phyloP scores from a whole-genome alignment of 2,113 vertebrate genomes.

The Lepisosteus osseus region DNA sequence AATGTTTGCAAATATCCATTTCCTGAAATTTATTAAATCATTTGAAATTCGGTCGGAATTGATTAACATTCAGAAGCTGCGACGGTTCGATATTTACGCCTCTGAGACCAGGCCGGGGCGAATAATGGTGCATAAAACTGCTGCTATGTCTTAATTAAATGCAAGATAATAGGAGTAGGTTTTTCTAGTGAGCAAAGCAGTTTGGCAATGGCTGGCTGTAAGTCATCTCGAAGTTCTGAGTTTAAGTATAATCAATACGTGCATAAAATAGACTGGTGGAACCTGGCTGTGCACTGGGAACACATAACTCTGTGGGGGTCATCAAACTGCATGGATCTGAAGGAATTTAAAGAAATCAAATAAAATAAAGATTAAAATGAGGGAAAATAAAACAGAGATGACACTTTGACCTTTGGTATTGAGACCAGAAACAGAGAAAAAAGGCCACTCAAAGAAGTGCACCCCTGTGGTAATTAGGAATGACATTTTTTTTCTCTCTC shows the following conservation, averaged over 20 bases:
- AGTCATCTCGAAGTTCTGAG: conserved; percentile 70
- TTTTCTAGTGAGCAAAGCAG: conserved; percentile 57
- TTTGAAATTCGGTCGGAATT: conserved; percentile 73
- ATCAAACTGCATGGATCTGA: conserved; percentile 4
- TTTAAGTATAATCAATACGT: conserved; percentile 75
- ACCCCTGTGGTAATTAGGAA: too few species aligned
- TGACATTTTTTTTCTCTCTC: neutral
- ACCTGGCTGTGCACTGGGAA: conserved; percentile 1
- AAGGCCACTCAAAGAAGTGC: neutral
- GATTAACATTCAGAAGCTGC: conserved; percentile 71
- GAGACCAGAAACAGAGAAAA: neutral
- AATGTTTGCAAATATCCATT: conserved; percentile 62
- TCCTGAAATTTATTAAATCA: conserved; percentile 74
- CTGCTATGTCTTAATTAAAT: conserved; percentile 81
- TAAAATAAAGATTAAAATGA: neutral
- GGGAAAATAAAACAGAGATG: neutral
- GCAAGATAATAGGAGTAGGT: conserved; percentile 68
- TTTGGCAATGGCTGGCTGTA: conserved; percentile 67
- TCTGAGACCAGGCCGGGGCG: conserved; percentile 66
- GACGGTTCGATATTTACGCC: conserved; percentile 76
- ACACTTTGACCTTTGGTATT: neutral
- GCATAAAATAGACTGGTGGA: conserved; percentile 55
- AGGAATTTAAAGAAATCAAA: conserved; percentile 16
- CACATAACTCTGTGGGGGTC: conserved; percentile 5
- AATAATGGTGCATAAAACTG: conserved; percentile 73